A percentile compares a stretch with the other conserved stretches of the same genome.
phyloP scores from a whole-genome alignment of 2,888 invertebrate genomes.

The Chesias legatella region DNA sequence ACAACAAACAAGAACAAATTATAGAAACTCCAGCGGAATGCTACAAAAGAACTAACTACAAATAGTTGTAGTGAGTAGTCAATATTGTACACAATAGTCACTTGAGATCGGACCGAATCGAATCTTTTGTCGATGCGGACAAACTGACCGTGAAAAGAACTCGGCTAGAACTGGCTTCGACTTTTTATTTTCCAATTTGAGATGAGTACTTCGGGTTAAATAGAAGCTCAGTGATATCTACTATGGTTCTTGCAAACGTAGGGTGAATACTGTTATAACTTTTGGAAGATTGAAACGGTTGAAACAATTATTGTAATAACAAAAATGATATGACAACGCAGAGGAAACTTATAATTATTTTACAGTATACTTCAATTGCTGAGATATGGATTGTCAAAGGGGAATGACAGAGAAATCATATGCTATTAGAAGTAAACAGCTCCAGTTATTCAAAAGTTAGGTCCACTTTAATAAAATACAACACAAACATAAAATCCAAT shows the following conservation, averaged over 20 bases:
- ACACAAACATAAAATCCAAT: no score
- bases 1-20: constrained; percentile 21
- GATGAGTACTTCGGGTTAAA: constrained; percentile 3
- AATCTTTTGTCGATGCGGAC: constrained; percentile 46
- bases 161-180: constrained; percentile 10
- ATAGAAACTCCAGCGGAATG: constrained; percentile 21
- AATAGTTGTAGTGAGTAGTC: constrained; percentile 55
- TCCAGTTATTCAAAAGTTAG: no score
- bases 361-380: no score
- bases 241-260: neutral
- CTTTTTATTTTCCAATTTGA: constrained; percentile 24
- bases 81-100: constrained; percentile 32
- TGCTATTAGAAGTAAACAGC: no score
- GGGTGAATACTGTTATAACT: no score
- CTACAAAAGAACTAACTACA: constrained; percentile 55
- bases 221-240: neutral
- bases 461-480: no score
- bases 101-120: constrained; percentile 51
- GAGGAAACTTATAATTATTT: no score
- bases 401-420: no score
- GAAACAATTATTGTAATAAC: no score
- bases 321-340: no score
- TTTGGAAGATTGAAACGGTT: no score
- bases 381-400: no score
- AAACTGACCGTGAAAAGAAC: constrained; percentile 28